Evolutionary conservation across 2,888 invertebrate species (phyloP).

Genomic region (Serrognathus titanus): DNA sequence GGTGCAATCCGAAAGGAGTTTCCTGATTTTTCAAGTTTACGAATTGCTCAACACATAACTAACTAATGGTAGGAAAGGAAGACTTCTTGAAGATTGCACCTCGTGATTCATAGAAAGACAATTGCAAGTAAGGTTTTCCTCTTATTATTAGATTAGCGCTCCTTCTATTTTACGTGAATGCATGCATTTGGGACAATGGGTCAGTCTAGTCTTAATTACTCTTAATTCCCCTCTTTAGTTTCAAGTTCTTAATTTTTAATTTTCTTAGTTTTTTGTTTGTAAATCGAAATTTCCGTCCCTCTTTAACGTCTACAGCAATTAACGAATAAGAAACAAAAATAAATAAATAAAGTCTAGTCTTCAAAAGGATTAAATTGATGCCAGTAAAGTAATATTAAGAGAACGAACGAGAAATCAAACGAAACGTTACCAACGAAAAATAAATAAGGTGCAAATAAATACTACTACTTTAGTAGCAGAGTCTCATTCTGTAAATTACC

Average conservation of each 20-base stretch:
- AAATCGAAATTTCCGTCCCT: no score
- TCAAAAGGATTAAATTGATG: constrained; percentile 4
- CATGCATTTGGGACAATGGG: constrained; percentile 28
- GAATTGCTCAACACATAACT: no score
- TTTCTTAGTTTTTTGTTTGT: no score
- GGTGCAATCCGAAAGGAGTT: no score
- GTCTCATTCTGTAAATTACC: constrained; percentile 1
- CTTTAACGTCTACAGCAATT: constrained; percentile 7
- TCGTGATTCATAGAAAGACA: no score
- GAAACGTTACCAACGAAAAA: constrained; percentile 13
- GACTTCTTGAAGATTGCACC: no score
- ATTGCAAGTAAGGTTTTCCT: background rate
- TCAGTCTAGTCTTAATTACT: constrained; percentile 39
- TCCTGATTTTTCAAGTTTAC: no score
- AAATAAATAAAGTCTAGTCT: no score
- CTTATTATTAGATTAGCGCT: background rate
- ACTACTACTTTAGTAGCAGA: constrained; percentile 2
- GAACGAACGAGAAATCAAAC: background rate
- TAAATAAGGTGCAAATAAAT: constrained; percentile 25
- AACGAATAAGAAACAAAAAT: constrained; percentile 16
- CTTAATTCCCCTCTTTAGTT: no score
- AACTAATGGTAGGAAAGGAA: no score
- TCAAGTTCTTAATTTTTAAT: no score
- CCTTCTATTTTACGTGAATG: background rate
- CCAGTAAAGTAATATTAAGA: constrained; percentile 9